Evolutionary conservation across 2,113 vertebrate species (phyloP).

Genomic region (Eidolon helvum): DNA sequence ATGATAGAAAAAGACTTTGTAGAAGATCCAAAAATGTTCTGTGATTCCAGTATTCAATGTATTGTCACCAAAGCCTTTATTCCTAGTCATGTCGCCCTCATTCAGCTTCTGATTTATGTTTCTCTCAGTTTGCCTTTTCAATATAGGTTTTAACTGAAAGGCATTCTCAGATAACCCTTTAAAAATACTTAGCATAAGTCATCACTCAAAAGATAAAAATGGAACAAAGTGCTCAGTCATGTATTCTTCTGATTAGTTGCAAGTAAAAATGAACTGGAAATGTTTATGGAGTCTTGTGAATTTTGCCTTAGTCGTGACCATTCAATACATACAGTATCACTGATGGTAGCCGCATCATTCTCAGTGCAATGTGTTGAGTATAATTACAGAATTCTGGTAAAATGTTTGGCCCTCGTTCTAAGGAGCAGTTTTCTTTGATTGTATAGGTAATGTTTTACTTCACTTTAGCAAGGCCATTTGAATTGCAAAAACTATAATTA

Average conservation of each 20-base stretch:
- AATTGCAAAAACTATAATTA: conserved; percentile 54
- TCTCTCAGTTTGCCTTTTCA: not conserved
- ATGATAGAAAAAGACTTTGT: not conserved
- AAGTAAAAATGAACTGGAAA: not conserved
- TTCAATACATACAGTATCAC: not conserved
- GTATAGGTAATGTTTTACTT: conserved; percentile 27
- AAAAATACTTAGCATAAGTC: not conserved
- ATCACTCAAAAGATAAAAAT: not conserved
- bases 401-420: not conserved
- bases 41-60: not conserved
- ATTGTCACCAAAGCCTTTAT: not conserved
- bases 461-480: not conserved
- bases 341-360: not conserved
- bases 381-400: conserved; percentile 30
- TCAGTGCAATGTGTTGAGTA: not conserved
- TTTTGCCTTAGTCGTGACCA: not conserved
- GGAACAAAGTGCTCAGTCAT: not conserved
- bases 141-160: not conserved
- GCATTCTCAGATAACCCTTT: not conserved
- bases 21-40: not conserved
- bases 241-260: not conserved
- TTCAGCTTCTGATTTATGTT: not conserved
- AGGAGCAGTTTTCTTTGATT: conserved; percentile 46
- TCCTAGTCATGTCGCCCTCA: not conserved
- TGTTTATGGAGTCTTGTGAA: not conserved